Base-by-base conservation (phyloP, 1,140 invertebrate species). In the Phenacoccus solenopsis region DNA sequence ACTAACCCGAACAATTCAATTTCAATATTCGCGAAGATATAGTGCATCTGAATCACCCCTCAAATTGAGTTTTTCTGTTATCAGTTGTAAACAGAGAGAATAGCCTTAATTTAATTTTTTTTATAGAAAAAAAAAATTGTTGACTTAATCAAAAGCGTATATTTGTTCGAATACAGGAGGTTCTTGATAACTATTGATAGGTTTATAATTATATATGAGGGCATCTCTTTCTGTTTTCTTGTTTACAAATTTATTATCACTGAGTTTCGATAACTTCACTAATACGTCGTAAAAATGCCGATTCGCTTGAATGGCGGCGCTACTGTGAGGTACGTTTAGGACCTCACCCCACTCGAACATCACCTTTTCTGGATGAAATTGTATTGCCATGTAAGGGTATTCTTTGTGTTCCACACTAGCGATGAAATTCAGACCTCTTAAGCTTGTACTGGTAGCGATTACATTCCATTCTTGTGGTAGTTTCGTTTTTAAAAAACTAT, bases 351-450 rank as follows among this genome's bases (percentile, higher is more conserved):
- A 95, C 78, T 94, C 91, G 74, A 87, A 96, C 0, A 84, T 76
- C 75, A 87, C 88, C 76, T 95, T 96, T 78, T 97, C 94, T 1
- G 93, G 94, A 79, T 97, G 94, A 77, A 90, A 96, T 77, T 94
- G 91, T 0, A 90, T 79, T 1, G 87, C 93, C 78, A 90, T 95
- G 77, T 95, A 88, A 20, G 94, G 94, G 74, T 79, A 85, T 76
- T 79, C 83, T 74, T 74, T 81, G 74, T 84, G 85, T 76, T 90
- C 88, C 32, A 88, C 76, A 0, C 80, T 80, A 0, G 88, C 88
- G 74, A 86, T 85, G 75, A 90, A 94, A 76, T 84, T 78, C 0
- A 85, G 73, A n/a, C 84, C 84, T 67, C 87, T 77, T 57, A 49
- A 21, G 75, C 93, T 91, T 59, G 81, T 76, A 78, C 90, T 91